phyloP scores from a whole-genome alignment of 2,888 invertebrate species.

The Tipula vernalis region DNA sequence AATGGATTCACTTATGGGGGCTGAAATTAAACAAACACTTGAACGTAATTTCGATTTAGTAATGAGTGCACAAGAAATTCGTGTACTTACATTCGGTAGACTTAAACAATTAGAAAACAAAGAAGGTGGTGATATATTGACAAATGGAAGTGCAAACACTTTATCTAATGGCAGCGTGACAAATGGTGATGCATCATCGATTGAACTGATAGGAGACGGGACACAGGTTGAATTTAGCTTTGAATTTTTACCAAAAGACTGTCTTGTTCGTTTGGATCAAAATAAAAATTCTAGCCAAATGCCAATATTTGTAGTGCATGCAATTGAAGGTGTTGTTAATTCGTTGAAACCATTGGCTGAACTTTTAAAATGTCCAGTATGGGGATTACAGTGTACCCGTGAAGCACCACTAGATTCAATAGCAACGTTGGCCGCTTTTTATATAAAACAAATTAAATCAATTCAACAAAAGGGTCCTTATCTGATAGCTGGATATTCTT shows the following conservation, averaged over 20 bases:
- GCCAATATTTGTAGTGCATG: constrained; percentile 61
- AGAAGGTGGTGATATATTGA: constrained; percentile 21
- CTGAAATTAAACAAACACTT: constrained; percentile 93
- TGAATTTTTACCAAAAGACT: constrained; percentile 63
- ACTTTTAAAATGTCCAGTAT: constrained; percentile 61
- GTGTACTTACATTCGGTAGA: constrained; percentile 66
- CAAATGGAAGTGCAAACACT: constrained; percentile 22
- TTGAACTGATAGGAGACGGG: constrained; percentile 32
- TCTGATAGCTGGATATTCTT: constrained; percentile 87
- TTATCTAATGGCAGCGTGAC: constrained; percentile 16
- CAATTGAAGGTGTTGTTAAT: constrained; percentile 77
- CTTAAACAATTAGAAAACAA: constrained; percentile 42
- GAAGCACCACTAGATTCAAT: constrained; percentile 63
- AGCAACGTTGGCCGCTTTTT: constrained; percentile 56
- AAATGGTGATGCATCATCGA: constrained; percentile 24
- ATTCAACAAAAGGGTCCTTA: constrained; percentile 75
- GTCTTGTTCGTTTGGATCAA: constrained; percentile 49
- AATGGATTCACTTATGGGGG: constrained; percentile 97
- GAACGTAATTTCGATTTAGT: constrained; percentile 87
- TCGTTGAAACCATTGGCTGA: constrained; percentile 58
- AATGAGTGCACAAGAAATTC: constrained; percentile 82
- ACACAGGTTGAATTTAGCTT: constrained; percentile 43
- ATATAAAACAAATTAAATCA: constrained; percentile 57
- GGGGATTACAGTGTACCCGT: constrained; percentile 79
- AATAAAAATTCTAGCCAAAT: constrained; percentile 28